These are phyloP conservation scores for Vidua macroura DNA, from an alignment of 2,113 vertebrate genomes.

Conservation along the genomic window DNA sequence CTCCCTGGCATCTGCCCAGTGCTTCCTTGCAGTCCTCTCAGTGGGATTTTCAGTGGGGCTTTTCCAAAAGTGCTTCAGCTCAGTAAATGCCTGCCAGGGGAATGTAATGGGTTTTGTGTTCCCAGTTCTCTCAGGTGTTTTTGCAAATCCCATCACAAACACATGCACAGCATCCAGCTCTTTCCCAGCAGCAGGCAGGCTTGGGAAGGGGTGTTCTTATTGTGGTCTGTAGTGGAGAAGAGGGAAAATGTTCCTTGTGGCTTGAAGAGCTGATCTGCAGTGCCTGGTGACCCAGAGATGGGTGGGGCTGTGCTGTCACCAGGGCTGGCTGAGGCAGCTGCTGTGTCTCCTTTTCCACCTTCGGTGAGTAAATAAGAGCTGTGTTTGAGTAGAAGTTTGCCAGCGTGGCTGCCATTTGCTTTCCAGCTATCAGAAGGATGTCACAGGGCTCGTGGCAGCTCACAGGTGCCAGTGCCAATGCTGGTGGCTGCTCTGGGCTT, in stretches of 20 bases:
- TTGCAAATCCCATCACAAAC: background rate
- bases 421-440: background rate
- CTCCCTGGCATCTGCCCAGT: background rate
- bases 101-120: background rate
- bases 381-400: background rate
- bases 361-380: background rate
- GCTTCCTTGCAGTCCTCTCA: too few species aligned
- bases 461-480: background rate
- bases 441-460: background rate
- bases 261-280: background rate
- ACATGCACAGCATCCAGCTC: background rate
- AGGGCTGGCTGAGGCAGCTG: background rate
- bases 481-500: background rate
- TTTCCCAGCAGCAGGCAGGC: background rate
- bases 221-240: background rate
- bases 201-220: background rate
- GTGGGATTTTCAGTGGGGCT: background rate
- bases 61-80: background rate
- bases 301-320: background rate
- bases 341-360: background rate
- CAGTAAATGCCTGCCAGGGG: accelerated
- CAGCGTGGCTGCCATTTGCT: background rate
- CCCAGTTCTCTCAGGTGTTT: background rate
- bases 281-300: accelerated
- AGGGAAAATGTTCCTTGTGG: background rate